Conservation (phyloP, 2,113 vertebrate species). For the Kryptolebias marmoratus region DNA sequence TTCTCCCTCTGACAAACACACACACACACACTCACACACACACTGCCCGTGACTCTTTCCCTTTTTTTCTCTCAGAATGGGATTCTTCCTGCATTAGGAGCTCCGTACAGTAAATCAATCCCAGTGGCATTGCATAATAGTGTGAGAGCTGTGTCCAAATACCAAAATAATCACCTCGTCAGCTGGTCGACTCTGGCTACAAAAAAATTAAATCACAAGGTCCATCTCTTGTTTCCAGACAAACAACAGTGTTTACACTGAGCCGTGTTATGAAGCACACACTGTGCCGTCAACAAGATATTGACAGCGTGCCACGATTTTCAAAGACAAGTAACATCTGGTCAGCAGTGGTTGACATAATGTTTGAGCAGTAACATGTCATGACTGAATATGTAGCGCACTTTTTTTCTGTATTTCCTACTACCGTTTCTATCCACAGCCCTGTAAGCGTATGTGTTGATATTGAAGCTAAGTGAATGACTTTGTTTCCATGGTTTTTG, state of each 20-base stretch:
- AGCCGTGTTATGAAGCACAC: slow-evolving; percentile 47
- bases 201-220: slow-evolving; percentile 56
- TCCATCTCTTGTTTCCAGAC: slow-evolving; percentile 54
- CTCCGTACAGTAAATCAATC: slow-evolving; percentile 72
- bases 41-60: background rate
- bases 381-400: background rate
- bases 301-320: slow-evolving; percentile 38
- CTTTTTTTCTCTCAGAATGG: slow-evolving; percentile 29
- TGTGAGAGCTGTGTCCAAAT: slow-evolving; percentile 61
- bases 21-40: slow-evolving; percentile 9
- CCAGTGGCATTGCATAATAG: slow-evolving; percentile 66
- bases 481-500: background rate
- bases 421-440: too few species aligned
- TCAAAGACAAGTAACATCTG: slow-evolving; percentile 67
- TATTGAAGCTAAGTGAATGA: background rate
- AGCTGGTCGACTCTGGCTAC: slow-evolving; percentile 54
- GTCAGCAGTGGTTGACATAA: slow-evolving; percentile 18
- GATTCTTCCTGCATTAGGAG: slow-evolving; percentile 28
- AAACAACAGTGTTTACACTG: slow-evolving; percentile 70
- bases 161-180: slow-evolving; percentile 72
- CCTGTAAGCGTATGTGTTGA: background rate
- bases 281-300: slow-evolving; percentile 45
- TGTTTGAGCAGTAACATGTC: slow-evolving; percentile 8
- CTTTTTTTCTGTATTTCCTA: too few species aligned
- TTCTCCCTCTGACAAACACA: background rate